Conservation (phyloP, 2,797 vertebrate species). For the Bryconaethiops microstoma region DNA sequence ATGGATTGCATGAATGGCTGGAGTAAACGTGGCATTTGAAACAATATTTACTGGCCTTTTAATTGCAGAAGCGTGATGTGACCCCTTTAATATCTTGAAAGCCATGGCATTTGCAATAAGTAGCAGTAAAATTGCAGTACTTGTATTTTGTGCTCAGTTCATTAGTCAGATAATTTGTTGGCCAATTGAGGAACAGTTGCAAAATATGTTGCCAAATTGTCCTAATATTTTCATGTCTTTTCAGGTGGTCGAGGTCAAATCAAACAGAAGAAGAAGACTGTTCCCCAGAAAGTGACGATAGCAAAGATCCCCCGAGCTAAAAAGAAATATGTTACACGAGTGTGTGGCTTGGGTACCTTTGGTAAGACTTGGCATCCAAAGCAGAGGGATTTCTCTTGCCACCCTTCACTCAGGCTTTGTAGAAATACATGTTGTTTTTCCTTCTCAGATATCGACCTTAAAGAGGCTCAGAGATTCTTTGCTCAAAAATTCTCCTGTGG, state of each 20-base stretch:
- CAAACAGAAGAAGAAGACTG: constrained; percentile 99
- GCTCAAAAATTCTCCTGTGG: constrained; percentile 99
- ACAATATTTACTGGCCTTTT: too few species aligned
- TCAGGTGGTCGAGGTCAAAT: constrained; percentile 96
- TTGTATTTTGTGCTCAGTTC: too few species aligned
- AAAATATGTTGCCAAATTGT: too few species aligned
- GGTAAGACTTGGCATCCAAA: constrained; percentile 75
- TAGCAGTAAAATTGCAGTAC: too few species aligned
- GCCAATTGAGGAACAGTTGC: too few species aligned
- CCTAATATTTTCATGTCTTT: background rate
- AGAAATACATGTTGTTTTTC: background rate
- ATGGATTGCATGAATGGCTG: too few species aligned
- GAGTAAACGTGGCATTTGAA: too few species aligned
- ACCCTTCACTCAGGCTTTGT: background rate
- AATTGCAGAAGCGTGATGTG: too few species aligned
- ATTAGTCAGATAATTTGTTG: too few species aligned
- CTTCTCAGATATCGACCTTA: constrained; percentile 92
- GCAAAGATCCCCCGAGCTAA: constrained; percentile 99
- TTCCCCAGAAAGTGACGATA: constrained; percentile 97
- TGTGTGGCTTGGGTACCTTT: constrained; percentile 94
- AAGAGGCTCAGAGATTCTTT: constrained; percentile 99
- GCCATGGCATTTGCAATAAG: too few species aligned
- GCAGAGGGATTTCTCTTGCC: background rate
- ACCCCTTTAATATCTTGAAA: too few species aligned
- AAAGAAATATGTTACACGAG: constrained; percentile 98